Base-by-base conservation (phyloP, 2,797 vertebrate species). In the Rhabdophis nuchalis region DNA sequence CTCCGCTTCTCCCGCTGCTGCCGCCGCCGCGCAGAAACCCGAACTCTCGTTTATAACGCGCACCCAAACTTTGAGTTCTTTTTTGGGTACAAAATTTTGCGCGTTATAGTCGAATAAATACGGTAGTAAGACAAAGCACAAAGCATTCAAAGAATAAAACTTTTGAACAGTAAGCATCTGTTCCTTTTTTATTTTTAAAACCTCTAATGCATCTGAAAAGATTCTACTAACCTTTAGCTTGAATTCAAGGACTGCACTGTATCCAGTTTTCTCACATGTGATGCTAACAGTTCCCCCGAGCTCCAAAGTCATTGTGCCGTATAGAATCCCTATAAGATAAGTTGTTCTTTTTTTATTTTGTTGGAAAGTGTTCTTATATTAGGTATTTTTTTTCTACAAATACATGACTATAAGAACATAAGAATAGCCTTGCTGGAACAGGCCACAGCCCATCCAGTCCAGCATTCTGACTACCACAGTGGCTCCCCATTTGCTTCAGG, bases 291-390 rank as follows among this genome's bases (percentile, higher is more conserved):
- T 98, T 90, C 99, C 99, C 0, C 98, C 99, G 95, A 99, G 98
- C 94, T 99, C 99, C 97, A 99, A 97, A 16, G 99, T 99, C 99
- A 99, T 98, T 93, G 99, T 99, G 89, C 99, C 99, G 54, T 99
- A 99, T 54, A 99, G 97, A 97, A 99, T 99, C 90, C 99, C 99
- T 99, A 91, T 32, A 94, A 54, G 60, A 87, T 16, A 27, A 12
- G 1, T 53, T 14, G 16, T 13, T 60, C 61, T 91, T 54, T n/a
- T 60, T 64, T 87, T 87, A 46, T 8, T 85, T 85, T 72, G 54
- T 53, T 41, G 8, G 1, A 27, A 68, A 72, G 88, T 27, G 23
- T 82, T 72, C 29, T 1, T 87, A 72, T 52, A 92, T 32, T 0
- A 0, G 77, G 6, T 54, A 23, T 18, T 93, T 93, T 32, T 52